Evolutionary conservation across 2,113 vertebrate species (phyloP).

Genomic region (Marmota flaviventris): DNA sequence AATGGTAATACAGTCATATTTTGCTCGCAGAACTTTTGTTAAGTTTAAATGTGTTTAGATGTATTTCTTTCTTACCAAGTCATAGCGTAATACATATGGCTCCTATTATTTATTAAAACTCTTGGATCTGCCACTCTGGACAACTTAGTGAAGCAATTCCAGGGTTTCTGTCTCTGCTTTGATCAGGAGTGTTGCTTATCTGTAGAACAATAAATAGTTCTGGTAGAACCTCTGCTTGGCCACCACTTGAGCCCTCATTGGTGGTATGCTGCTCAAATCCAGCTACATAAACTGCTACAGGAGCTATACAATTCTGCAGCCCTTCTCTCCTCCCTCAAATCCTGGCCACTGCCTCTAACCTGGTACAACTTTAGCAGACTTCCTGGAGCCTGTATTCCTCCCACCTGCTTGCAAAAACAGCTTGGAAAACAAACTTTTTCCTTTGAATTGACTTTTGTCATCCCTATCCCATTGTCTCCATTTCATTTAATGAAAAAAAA

Average conservation of each 20-base stretch:
- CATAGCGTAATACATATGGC: background rate
- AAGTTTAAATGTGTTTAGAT: background rate
- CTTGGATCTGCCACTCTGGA: background rate
- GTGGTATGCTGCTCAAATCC: background rate
- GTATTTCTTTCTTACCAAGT: background rate
- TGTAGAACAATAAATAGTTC: background rate
- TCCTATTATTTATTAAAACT: background rate
- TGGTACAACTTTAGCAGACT: background rate
- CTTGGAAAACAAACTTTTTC: background rate
- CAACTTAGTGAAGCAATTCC: background rate
- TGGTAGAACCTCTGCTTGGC: background rate
- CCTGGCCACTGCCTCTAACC: background rate
- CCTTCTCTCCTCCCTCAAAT: background rate
- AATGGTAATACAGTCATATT: background rate
- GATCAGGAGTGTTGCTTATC: background rate
- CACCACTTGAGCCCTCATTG: background rate
- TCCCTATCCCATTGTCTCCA: background rate
- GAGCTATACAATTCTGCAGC: accelerated
- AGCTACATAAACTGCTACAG: background rate
- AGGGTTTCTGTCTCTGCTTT: background rate
- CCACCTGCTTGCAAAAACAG: background rate
- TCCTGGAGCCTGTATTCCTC: background rate
- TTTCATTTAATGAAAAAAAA: background rate
- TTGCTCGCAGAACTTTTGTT: background rate
- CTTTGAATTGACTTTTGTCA: background rate